A percentile compares a stretch with the other conserved stretches of the same genome.
Conservation (phyloP, 2,888 invertebrate species). For the Pachycephus smyrnensis region DNA sequence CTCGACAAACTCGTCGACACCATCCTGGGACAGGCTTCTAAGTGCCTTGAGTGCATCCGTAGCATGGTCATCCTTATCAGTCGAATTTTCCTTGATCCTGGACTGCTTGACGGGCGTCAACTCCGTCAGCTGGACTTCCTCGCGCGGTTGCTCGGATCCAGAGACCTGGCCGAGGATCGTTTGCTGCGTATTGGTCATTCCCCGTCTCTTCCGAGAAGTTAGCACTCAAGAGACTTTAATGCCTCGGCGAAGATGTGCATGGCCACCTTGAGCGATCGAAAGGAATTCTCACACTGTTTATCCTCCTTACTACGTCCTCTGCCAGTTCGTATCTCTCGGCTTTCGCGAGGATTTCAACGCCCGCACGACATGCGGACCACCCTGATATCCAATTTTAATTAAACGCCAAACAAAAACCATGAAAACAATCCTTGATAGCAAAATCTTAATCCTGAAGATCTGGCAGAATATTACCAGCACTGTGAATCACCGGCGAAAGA, state of each 20-base stretch:
- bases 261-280: not conserved
- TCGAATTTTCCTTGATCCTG: constrained; percentile 43
- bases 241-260: constrained; percentile 22
- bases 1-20: constrained; percentile 35
- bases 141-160: constrained; percentile 49
- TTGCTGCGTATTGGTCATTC: constrained; percentile 47
- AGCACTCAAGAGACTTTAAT: constrained; percentile 44
- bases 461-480: not conserved
- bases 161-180: constrained; percentile 34
- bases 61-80: constrained; percentile 41
- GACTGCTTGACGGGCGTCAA: constrained; percentile 60
- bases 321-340: not conserved
- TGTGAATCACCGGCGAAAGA: not conserved
- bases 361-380: not conserved
- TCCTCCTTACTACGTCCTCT: not conserved
- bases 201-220: constrained; percentile 8
- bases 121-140: constrained; percentile 58
- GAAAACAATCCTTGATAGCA: not conserved
- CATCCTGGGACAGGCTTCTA: constrained; percentile 49
- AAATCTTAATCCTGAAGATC: not conserved
- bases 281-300: not conserved
- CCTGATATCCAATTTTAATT: not conserved
- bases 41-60: constrained; percentile 60
- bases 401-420: not conserved
- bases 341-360: not conserved